Evolutionary conservation across 2,113 vertebrate genomes (phyloP), one percentile per base, ranked within the genome.

Genomic region (Orycteropus afer): DNA sequence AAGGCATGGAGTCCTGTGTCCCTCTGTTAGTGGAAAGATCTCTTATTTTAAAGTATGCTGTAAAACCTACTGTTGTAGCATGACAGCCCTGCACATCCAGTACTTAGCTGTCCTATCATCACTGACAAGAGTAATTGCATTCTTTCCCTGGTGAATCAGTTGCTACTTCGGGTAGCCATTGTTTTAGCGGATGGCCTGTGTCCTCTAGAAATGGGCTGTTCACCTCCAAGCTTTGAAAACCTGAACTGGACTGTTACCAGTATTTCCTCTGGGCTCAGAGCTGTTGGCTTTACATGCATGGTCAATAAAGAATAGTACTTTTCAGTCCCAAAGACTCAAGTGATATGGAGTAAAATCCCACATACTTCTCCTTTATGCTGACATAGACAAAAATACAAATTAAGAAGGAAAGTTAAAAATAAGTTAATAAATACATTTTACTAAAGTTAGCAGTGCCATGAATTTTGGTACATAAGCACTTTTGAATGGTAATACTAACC

Each of bases 61-160:
- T 93, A 59, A 90, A 73, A 42, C 69, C 78, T 59, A 4, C 85
- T n/a, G 13, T 59, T 49, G 20, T 55, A 18, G 65, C 57, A 4
- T 25, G 34, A 87, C 77, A 93, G 77, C 89, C 63, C 59, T 42
- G 89, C 59, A 57, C 55, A 25, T 32, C 71, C 49, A 55, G 20
- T 37, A 69, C 77, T 61, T 51, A 55, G 5, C 96, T 57, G 40
- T 57, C 53, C 86, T 63, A 22, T 84, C 53, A 1, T 69, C 95
- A 27, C 73, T 49, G 88, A 15, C 29, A 32, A 49, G 65, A 53
- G 25, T 51, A 45, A 87, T 90, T 53, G 73, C 87, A 69, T 96
- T 96, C 91, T 90, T 95, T 63, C 69, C 93, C 51, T 73, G 23
- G 47, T 74, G 95, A 96, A 37, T 82, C 53, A 89, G 77, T 90